Conservation (phyloP, 1,140 invertebrate genomes). For the Aphelinus certus region DNA sequence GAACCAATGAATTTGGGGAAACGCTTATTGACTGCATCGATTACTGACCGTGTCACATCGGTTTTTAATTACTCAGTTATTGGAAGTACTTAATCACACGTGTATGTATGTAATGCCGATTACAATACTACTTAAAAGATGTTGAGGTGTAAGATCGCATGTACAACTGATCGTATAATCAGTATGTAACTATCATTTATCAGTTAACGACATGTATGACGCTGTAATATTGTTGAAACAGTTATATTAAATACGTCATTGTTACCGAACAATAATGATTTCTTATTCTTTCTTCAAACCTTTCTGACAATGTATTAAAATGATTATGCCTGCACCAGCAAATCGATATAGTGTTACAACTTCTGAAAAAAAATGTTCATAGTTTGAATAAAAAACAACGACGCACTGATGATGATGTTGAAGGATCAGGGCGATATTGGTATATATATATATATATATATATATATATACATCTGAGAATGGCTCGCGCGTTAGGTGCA, state of each 20-base stretch:
- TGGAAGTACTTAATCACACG: conserved; percentile 42
- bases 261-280: conserved; percentile 61
- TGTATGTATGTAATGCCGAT: conserved; percentile 56
- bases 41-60: background rate
- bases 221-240: conserved; percentile 66
- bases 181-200: conserved; percentile 33
- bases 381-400: no score
- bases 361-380: no score
- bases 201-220: conserved; percentile 47
- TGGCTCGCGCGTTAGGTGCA: no score
- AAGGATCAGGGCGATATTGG: no score
- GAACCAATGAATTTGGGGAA: no score
- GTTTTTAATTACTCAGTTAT: background rate
- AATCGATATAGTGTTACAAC: no score
- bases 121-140: conserved; percentile 46
- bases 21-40: no score
- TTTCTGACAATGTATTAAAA: no score
- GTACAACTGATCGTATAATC: conserved; percentile 55
- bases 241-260: conserved; percentile 67
- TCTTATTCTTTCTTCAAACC: background rate
- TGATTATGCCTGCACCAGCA: no score
- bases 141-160: conserved; percentile 49
- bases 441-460: no score
- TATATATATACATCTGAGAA: no score
- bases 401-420: no score